These are phyloP conservation scores for Leguminivora glycinivorella DNA, from an alignment of 1,140 invertebrate species.

Conservation along the genomic window DNA sequence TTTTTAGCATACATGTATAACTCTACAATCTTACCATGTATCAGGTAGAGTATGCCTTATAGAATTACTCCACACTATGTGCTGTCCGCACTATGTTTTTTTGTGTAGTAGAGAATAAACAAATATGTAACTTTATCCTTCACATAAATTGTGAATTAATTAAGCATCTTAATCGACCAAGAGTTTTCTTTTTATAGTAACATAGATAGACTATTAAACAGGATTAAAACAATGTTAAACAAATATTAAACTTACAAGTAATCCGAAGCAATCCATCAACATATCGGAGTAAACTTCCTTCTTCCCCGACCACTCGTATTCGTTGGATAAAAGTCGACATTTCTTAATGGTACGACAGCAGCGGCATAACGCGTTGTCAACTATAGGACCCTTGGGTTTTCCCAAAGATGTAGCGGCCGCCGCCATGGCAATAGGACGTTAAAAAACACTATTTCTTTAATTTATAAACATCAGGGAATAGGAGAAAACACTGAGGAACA, in stretches of 20 bases:
- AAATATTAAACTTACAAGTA: slow-evolving; percentile 49
- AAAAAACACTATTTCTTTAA: not conserved
- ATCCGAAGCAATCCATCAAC: slow-evolving; percentile 64
- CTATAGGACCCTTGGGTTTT: slow-evolving; percentile 54
- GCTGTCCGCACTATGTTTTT: no score
- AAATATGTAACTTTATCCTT: no score
- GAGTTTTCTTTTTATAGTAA: slow-evolving; percentile 4
- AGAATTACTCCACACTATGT: no score
- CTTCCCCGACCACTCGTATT: slow-evolving; percentile 56
- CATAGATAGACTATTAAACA: not conserved
- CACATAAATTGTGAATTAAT: no score
- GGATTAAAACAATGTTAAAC: slow-evolving; percentile 5
- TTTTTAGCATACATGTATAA: no score
- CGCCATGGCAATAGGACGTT: slow-evolving; percentile 19
- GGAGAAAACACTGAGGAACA: not conserved
- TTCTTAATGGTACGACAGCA: slow-evolving; percentile 65
- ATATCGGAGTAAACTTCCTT: slow-evolving; percentile 69
- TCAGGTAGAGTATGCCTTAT: no score
- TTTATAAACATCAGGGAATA: not conserved
- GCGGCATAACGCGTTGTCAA: slow-evolving; percentile 58
- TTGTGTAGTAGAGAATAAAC: no score
- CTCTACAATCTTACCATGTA: no score
- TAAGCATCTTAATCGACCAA: not conserved
- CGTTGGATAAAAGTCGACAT: slow-evolving; percentile 56
- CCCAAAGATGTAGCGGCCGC: slow-evolving; percentile 25